These are phyloP conservation scores for Smutsia gigantea DNA, from an alignment of 2,797 vertebrate genomes.

Conservation along the genomic window DNA sequence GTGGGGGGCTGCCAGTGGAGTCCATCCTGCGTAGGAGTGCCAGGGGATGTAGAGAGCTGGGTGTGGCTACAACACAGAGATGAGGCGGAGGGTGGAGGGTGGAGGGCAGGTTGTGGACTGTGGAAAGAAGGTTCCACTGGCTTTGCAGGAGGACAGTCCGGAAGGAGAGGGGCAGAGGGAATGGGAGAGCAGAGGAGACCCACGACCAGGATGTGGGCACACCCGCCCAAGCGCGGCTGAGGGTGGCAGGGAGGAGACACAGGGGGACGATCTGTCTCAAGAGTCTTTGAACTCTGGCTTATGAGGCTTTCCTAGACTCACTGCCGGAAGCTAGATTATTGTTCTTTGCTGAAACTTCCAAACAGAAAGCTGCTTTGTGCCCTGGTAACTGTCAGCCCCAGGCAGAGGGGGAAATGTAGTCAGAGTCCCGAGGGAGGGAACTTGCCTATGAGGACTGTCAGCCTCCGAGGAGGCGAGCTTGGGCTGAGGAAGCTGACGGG, in stretches of 20 bases:
- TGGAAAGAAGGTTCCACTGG: neutral
- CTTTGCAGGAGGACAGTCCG: neutral
- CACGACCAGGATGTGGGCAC: accelerated
- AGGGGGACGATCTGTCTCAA: neutral
- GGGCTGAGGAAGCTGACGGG: too few relatives aligned
- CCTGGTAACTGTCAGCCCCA: neutral
- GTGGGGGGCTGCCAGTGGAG: neutral
- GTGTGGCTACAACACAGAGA: neutral
- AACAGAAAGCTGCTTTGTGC: neutral
- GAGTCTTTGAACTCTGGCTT: neutral
- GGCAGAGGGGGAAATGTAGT: neutral
- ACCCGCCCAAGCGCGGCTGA: neutral
- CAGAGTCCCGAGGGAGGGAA: neutral
- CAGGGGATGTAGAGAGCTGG: neutral
- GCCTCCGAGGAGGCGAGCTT: neutral
- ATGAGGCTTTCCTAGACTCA: neutral
- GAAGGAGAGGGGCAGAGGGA: neutral
- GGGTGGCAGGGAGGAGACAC: neutral
- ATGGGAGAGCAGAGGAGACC: neutral
- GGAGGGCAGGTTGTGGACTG: neutral
- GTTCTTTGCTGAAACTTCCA: neutral
- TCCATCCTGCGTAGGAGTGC: neutral
- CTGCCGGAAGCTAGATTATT: neutral
- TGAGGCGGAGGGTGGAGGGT: neutral
- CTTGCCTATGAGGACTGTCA: neutral